Evolutionary conservation across 1,140 invertebrate species (phyloP), one percentile per base, ranked within the genome.

Genomic region (Drosophila dunni): DNA sequence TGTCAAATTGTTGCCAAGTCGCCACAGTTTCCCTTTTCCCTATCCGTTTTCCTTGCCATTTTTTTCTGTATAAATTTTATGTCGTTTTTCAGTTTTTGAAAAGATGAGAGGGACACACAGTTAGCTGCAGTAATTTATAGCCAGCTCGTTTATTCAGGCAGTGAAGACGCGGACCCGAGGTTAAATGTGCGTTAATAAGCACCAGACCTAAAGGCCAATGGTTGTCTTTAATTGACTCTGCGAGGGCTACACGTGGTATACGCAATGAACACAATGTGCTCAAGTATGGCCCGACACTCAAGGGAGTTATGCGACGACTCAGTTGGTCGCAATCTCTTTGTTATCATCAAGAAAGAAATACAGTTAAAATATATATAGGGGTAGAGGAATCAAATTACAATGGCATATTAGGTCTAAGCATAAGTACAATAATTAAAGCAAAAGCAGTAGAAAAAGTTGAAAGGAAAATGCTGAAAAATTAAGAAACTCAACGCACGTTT

Each of bases 171-270:
- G 53, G 50, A 58, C 50, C 50, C 53, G 72, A 86, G 79, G 82
- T 88, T 83, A 86, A 88, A 74, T 88, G 82, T 63, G 76, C 81
- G 75, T 71, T 86, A 86, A 88, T 88, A 88, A 88, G 83, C 79
- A 83, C 6, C 71, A 56, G 65, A 58, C 63, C 64, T 38, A 77
- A 70, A 42, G 56, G 76, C 71, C 80, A 83, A 57, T 44, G 66
- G 20, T 56, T 72, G 68, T 61, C 69, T 76, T 79, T 71, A 69
- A 83, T 82, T 79, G 61, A 54, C 13, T 38, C 24, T 29, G 24
- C 5, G n/a, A 7, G 15, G 15, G 36, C 38, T 57, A 53, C 65
- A 50, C 34, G 33, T 40, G 65, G 65, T 69, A 74, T 69, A 74
- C 71, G 65, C 44, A 74, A 62, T 54, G 24, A 38, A 24, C 46